These are phyloP conservation scores for Triplophysa yarkandensis DNA, from an alignment of 2,797 vertebrate species.

Conservation along the genomic window DNA sequence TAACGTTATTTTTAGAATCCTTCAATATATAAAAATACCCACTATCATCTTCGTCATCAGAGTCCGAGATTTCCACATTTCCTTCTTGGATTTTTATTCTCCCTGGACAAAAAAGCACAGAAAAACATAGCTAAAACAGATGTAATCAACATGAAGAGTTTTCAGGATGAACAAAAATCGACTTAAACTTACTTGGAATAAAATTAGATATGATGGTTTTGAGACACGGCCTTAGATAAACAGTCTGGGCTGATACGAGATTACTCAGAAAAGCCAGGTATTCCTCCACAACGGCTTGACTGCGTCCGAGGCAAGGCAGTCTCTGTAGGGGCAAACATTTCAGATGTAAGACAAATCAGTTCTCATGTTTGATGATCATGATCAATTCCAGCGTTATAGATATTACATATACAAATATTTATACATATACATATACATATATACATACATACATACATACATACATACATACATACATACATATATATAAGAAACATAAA, in stretches of 20 bases:
- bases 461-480: too few relatives aligned
- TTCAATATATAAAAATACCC: too few relatives aligned
- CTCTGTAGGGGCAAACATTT: conserved; percentile 68
- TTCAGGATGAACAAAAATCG: background rate
- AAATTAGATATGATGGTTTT: conserved; percentile 87
- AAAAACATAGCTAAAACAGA: background rate
- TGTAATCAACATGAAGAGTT: background rate
- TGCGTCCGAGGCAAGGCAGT: conserved; percentile 86
- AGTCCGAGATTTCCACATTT: conserved; percentile 89
- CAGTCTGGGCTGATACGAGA: conserved; percentile 95
- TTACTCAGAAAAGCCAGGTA: conserved; percentile 92
- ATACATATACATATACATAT: too few relatives aligned
- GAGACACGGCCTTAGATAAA: conserved; percentile 88
- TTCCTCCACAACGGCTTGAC: conserved; percentile 87
- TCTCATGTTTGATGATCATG: background rate
- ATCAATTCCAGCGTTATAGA: too few relatives aligned
- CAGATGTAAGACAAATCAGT: background rate
- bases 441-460: too few relatives aligned
- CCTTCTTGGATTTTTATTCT: conserved; percentile 85
- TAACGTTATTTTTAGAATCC: too few relatives aligned
- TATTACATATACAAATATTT: too few relatives aligned
- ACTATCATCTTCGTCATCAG: conserved; percentile 95
- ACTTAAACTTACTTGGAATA: conserved; percentile 72
- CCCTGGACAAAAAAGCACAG: conserved; percentile 70
- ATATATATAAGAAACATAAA: too few relatives aligned